Evolutionary conservation across 1,140 invertebrate genomes (phyloP).

Genomic region (Metopolophium dirhodum): DNA sequence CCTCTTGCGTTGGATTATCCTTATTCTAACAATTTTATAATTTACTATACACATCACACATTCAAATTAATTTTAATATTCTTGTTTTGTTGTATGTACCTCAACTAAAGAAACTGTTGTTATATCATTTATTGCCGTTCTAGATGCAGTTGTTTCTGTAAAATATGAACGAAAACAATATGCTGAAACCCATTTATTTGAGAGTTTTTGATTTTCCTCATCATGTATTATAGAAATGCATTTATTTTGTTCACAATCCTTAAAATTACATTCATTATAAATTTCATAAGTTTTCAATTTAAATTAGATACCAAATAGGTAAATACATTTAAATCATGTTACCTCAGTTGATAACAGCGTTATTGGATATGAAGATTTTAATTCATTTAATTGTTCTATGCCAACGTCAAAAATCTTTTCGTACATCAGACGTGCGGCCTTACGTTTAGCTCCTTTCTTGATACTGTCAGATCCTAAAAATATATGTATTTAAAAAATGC

Average conservation of each 20-base stretch:
- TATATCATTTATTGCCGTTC: not conserved
- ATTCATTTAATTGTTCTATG: slow-evolving; percentile 8
- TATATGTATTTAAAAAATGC: not conserved
- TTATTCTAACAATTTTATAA: not conserved
- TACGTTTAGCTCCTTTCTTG: slow-evolving; percentile 19
- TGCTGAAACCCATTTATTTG: slow-evolving; percentile 7
- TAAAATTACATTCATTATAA: not conserved
- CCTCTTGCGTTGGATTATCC: not conserved
- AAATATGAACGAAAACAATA: not conserved
- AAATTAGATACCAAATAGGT: not conserved
- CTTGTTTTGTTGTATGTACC: not conserved
- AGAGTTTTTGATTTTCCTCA: not conserved
- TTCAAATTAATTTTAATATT: not conserved
- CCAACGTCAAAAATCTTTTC: not conserved
- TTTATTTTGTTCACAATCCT: not conserved
- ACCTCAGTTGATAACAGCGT: not conserved
- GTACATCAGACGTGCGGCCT: not conserved
- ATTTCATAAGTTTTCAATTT: not conserved
- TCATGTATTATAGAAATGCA: not conserved
- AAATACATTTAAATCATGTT: not conserved
- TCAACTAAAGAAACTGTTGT: not conserved
- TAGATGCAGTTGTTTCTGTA: not conserved
- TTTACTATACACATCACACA: not conserved
- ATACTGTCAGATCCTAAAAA: slow-evolving; percentile 13
- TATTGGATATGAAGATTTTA: not conserved